Percentiles rank a stretch among this genome's conserved stretches.
These are phyloP conservation scores for Pipistrellus pipistrellus DNA, from an alignment of 2,797 vertebrate species.

Conservation along the genomic window DNA sequence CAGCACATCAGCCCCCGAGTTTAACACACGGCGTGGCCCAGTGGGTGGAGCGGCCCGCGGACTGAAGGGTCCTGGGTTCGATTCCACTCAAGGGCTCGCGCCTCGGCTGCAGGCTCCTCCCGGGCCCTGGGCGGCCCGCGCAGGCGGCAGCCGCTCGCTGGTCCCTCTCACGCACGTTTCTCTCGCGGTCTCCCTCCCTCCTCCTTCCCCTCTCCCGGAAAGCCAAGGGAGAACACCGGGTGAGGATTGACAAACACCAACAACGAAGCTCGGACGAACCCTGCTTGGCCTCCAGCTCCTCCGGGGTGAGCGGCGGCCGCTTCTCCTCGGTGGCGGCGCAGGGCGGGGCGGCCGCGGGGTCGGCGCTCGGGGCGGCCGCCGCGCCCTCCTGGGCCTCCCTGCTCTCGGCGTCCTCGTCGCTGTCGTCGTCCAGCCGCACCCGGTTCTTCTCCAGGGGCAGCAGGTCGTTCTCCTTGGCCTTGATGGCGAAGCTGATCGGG, in stretches of 20 bases:
- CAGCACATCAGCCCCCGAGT: background rate
- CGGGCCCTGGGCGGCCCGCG: too few relatives aligned
- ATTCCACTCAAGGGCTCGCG: too few relatives aligned
- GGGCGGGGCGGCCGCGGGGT: conserved; percentile 83
- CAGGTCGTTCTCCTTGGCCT: conserved; percentile 97
- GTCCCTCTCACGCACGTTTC: too few relatives aligned
- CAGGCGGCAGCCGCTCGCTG: too few relatives aligned
- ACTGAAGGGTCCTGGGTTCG: too few relatives aligned
- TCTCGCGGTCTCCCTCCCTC: too few relatives aligned
- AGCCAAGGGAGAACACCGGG: too few relatives aligned
- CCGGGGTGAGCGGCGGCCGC: conserved; percentile 93
- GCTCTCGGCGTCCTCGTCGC: conserved; percentile 94
- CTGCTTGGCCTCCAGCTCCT: conserved; percentile 98
- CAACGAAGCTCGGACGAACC: conserved; percentile 87
- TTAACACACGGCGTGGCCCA: background rate
- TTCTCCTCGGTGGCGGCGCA: conserved; percentile 92
- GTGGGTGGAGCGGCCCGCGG: too few relatives aligned
- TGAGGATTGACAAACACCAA: too few relatives aligned
- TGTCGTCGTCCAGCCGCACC: conserved; percentile 97
- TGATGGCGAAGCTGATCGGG: conserved; percentile 99
- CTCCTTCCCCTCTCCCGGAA: too few relatives aligned
- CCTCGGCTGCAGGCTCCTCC: too few relatives aligned
- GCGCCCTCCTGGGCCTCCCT: conserved; percentile 90
- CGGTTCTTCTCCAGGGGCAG: conserved; percentile 98
- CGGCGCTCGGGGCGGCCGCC: conserved; percentile 76